These are phyloP conservation scores for Parelbella ahira DNA, from an alignment of 2,888 invertebrate genomes.

Conservation along the genomic window DNA sequence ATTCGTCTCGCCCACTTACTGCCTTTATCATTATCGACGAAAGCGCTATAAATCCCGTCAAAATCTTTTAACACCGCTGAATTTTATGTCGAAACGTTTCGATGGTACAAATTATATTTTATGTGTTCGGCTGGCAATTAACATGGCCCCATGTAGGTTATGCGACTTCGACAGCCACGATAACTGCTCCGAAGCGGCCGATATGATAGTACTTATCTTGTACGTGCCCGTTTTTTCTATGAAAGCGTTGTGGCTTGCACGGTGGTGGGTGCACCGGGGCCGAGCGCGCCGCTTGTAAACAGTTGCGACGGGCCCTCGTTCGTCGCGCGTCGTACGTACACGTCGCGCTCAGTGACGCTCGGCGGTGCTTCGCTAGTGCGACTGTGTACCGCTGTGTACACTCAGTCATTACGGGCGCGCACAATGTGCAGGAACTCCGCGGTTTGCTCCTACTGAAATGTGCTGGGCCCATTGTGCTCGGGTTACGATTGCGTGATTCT, in stretches of 20 bases:
- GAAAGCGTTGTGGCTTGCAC: conserved; percentile 33
- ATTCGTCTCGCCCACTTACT: too few species aligned
- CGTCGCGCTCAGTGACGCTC: too few species aligned
- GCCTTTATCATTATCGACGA: too few species aligned
- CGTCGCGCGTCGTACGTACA: conserved; percentile 47
- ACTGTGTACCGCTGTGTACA: too few species aligned
- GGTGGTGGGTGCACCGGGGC: conserved; percentile 50
- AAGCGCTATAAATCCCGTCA: too few species aligned
- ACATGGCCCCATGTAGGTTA: conserved; percentile 17
- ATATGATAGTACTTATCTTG: conserved; percentile 62
- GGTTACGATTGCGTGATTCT: conserved; percentile 30
- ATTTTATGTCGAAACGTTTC: too few species aligned
- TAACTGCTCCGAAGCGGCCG: conserved; percentile 40
- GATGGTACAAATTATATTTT: too few species aligned
- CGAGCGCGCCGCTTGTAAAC: conserved; percentile 44
- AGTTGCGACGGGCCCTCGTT: conserved; percentile 53
- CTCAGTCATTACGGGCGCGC: conserved; percentile 29
- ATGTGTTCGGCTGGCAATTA: conserved; percentile 4
- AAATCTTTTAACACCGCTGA: too few species aligned
- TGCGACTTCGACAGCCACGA: conserved; percentile 30
- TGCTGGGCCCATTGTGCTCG: conserved; percentile 36
- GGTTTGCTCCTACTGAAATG: conserved; percentile 42
- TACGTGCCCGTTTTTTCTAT: conserved; percentile 55
- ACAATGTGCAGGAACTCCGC: conserved; percentile 70
- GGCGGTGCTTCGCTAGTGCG: too few species aligned